Base-by-base conservation (phyloP, 2,888 invertebrate genomes). In the Synanthedon tipuliformis region DNA sequence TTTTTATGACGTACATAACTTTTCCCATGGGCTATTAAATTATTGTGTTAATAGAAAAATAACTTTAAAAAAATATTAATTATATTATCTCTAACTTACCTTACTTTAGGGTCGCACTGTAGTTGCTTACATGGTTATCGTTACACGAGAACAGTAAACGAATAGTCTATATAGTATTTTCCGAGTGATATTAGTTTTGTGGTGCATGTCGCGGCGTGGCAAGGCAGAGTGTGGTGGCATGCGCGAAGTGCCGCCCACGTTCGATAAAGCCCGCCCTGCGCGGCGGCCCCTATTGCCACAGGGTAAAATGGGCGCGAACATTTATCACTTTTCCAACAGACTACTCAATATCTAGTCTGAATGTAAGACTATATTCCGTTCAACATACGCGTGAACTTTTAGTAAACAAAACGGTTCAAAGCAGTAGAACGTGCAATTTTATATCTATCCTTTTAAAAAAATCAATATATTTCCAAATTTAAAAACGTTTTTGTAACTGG, bases 181-280 rank as follows among this genome's bases (percentile, higher is more conserved):
- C 12, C 2, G 23, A 40, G 34, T 50, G 13, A 23, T 23, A n/a
- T 12, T 12, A 12, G 69, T 67, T 69, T 71, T 71, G 69, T 64
- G 62, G 68, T 73, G 72, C 78, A 75, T 73, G 62, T 67, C 76
- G 74, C 71, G 66, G 66, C 48, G 40, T 49, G 63, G 59, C 67
- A 68, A 64, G 62, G 62, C 63, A 64, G 61, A 66, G 12, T 18
- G 16, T 23, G 23, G 50, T 75, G 76, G 73, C 75, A 57, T 68
- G 65, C 66, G 68, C 82, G 76, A 34, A 34, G 10, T 34, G 57
- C 71, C 84, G 81, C 83, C 84, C 81, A 85, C 85, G 85, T 66
- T 86, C 85, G 81, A 86, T 86, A 85, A 57, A 59, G 55, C 56
- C 56, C 63, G 59, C 58, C 57, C 59, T 52, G 53, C 53, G 41